phyloP scores from a whole-genome alignment of 2,888 invertebrate species.

The Zhengitettix transpicula region DNA sequence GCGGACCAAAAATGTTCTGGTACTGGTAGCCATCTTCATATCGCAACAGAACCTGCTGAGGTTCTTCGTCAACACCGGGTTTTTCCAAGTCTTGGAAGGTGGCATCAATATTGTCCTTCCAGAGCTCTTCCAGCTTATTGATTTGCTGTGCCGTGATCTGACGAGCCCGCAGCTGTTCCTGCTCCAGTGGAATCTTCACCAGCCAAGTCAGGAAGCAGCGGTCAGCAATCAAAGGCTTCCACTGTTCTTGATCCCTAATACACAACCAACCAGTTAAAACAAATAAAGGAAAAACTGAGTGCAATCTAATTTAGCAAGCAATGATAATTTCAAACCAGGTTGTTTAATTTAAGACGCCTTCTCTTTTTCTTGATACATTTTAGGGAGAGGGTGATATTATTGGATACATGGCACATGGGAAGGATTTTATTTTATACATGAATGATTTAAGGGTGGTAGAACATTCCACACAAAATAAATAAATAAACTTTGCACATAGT shows the following conservation, averaged over 20 bases:
- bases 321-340: too few relatives aligned
- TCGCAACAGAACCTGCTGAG: slow-evolving; percentile 58
- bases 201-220: slow-evolving; percentile 93
- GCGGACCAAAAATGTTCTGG: slow-evolving; percentile 92
- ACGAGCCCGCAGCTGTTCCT: slow-evolving; percentile 86
- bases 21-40: slow-evolving; percentile 99
- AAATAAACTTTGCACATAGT: too few relatives aligned
- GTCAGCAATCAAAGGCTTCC: slow-evolving; percentile 96
- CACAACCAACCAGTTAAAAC: background rate
- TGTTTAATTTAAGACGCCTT: too few relatives aligned
- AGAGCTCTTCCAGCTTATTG: slow-evolving; percentile 92
- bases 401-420: too few relatives aligned
- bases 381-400: too few relatives aligned
- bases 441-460: too few relatives aligned
- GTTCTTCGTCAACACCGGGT: slow-evolving; percentile 95
- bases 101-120: slow-evolving; percentile 97
- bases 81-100: slow-evolving; percentile 96
- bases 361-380: too few relatives aligned
- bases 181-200: slow-evolving; percentile 92
- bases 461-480: too few relatives aligned
- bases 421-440: too few relatives aligned
- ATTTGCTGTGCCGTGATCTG: slow-evolving; percentile 97
- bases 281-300: background rate
- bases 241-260: slow-evolving; percentile 81
- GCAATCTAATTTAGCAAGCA: background rate